Conservation (phyloP, 2,888 invertebrate genomes). For the Aphodius granarius region DNA sequence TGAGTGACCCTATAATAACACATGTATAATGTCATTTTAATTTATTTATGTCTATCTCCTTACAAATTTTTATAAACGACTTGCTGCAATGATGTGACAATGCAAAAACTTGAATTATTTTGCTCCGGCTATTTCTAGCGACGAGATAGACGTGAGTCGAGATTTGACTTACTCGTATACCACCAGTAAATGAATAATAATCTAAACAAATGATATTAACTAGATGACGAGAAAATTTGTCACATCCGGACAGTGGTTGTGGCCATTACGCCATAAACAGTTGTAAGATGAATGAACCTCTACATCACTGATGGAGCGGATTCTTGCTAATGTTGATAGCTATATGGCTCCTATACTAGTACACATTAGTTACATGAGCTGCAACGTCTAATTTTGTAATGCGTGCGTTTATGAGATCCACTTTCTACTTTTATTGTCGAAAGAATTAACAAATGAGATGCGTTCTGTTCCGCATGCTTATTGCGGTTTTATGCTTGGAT, state of each 20-base stretch:
- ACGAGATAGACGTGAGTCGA: too few relatives aligned
- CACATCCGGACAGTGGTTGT: conserved; percentile 20
- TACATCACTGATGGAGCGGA: not conserved
- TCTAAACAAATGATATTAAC: conserved; percentile 20
- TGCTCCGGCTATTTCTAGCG: too few relatives aligned
- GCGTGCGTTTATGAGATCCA: not conserved
- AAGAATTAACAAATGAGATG: not conserved
- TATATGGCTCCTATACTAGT: not conserved
- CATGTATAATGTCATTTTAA: too few relatives aligned
- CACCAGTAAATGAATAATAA: not conserved
- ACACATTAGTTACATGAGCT: not conserved
- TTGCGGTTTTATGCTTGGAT: not conserved
- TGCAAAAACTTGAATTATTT: too few relatives aligned
- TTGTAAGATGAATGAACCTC: not conserved
- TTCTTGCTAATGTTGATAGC: not conserved
- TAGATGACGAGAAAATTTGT: conserved; percentile 24
- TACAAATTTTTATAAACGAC: too few relatives aligned
- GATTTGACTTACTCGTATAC: not conserved
- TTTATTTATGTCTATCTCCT: too few relatives aligned
- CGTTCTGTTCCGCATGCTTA: not conserved
- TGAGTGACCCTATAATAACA: too few relatives aligned
- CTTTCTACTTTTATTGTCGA: not conserved
- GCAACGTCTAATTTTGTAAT: not conserved
- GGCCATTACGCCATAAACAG: conserved; percentile 5
- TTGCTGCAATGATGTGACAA: too few relatives aligned